phyloP scores from a whole-genome alignment of 2,888 invertebrate genomes.

The Drosophila colorata region DNA sequence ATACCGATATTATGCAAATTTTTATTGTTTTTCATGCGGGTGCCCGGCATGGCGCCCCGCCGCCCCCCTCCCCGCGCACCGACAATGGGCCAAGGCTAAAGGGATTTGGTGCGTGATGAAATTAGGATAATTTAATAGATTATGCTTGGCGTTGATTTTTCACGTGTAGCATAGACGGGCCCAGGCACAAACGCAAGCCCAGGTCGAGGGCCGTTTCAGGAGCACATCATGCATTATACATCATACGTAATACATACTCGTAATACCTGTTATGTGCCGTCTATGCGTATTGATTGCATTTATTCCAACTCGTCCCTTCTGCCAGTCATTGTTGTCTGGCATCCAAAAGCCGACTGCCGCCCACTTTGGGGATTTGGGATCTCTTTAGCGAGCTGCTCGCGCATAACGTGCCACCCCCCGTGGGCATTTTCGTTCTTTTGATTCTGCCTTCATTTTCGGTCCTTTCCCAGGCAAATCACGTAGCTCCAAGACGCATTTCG shows the following conservation, averaged over 20 bases:
- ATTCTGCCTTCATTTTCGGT: constrained; percentile 43
- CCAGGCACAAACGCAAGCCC: not conserved
- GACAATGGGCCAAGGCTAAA: constrained; percentile 53
- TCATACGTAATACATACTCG: constrained; percentile 50
- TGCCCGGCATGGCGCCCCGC: not conserved
- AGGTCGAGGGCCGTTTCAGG: constrained; percentile 1
- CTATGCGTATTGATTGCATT: constrained; percentile 79
- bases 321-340: constrained; percentile 70
- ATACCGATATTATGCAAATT: constrained; percentile 83
- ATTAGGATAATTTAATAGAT: constrained; percentile 82
- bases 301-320: constrained; percentile 39
- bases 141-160: constrained; percentile 77
- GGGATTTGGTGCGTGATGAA: constrained; percentile 80
- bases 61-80: no score
- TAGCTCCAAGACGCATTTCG: constrained; percentile 71
- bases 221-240: constrained; percentile 59
- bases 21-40: constrained; percentile 77
- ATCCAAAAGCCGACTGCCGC: constrained; percentile 36
- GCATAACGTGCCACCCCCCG: constrained; percentile 51
- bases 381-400: constrained; percentile 13
- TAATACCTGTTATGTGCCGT: constrained; percentile 75
- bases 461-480: constrained; percentile 69
- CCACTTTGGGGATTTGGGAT: constrained; percentile 56
- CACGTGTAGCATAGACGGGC: constrained; percentile 29
- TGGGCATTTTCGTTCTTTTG: constrained; percentile 17